Base-by-base conservation (phyloP, 1,140 invertebrate genomes). In the Drosophila trapezifrons region DNA sequence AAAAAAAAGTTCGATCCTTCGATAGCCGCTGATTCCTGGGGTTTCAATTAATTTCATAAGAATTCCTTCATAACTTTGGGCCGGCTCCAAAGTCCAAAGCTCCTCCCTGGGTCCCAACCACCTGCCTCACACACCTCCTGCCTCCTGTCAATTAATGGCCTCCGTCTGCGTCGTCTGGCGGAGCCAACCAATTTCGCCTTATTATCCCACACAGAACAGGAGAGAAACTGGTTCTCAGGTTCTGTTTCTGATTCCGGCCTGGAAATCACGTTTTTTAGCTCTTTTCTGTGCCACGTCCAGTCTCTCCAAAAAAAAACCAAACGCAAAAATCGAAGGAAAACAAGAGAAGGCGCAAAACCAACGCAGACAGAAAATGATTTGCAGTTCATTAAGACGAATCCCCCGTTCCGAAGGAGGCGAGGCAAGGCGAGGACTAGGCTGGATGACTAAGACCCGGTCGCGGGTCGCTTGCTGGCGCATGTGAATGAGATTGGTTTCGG, bases 331-430 rank as follows among this genome's bases (percentile, higher is more conserved):
- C n/a, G 6, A 38, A 27, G 20, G 12, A 51, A 57, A 67, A 49
- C 18, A 52, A 22, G 49, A 59, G 63, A 56, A 60, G 57, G 57
- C 60, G 51, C 32, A 74, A 74, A 77, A 57, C 63, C 79, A 76
- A 83, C 59, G 71, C 84, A 78, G 84, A 89, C 83, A 66, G 38
- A 59, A 89, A 89, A 89, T 89, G 77, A 80, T 78, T 89, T 84
- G 85, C 80, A 64, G 78, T 85, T 90, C 85, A 90, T 90, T 90
- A 90, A 85, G 76, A 71, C 65, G 60, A 76, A 63, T 56, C 72
- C 49, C 64, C 78, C 29, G 10, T 49, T 51, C n/a, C 15, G 3
- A 70, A 64, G 69, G 62, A 82, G 76, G 65, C 79, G 46, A 38
- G 38, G 56, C 57, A 54, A 82, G 76, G 65, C 79, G 46, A 38